Conservation (phyloP, 2,113 vertebrate species). For the Rhinoderma darwinii region DNA sequence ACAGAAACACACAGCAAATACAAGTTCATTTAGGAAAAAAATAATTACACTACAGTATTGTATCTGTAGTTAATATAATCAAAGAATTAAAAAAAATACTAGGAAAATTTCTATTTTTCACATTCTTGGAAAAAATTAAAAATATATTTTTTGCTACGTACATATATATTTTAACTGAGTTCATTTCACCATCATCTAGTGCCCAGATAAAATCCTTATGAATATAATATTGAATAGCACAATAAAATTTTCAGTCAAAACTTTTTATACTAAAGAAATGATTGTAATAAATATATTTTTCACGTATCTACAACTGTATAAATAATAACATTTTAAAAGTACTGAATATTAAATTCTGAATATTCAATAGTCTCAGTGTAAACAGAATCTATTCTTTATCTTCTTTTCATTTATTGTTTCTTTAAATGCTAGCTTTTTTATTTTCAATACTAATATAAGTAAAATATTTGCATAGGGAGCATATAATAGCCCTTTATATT, state of each 20-base stretch:
- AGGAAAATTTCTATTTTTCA: constrained; percentile 63
- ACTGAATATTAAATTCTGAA: constrained; percentile 77
- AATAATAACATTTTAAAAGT: constrained; percentile 84
- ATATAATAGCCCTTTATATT: constrained; percentile 84
- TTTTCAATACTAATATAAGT: constrained; percentile 79
- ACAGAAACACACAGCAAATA: constrained; percentile 71
- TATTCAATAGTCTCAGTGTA: constrained; percentile 83
- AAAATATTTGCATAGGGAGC: constrained; percentile 88
- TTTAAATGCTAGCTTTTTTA: constrained; percentile 78
- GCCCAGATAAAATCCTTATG: constrained; percentile 73
- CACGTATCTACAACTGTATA: constrained; percentile 81
- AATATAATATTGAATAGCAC: constrained; percentile 75
- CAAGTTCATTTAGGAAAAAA: constrained; percentile 68
- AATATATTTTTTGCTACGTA: constrained; percentile 74
- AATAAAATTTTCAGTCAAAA: constrained; percentile 78
- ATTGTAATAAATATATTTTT: constrained; percentile 80
- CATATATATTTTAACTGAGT: constrained; percentile 67
- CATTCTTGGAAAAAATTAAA: constrained; percentile 67
- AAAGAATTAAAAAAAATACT: constrained; percentile 61
- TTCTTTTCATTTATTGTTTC: constrained; percentile 65
- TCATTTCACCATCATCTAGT: constrained; percentile 73
- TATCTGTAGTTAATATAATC: constrained; percentile 71
- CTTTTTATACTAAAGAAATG: constrained; percentile 78
- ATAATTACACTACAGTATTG: constrained; percentile 60
- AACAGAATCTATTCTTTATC: constrained; percentile 75